These are phyloP conservation scores for Beaufortia kweichowensis DNA, from an alignment of 2,113 vertebrate species.

Conservation along the genomic window DNA sequence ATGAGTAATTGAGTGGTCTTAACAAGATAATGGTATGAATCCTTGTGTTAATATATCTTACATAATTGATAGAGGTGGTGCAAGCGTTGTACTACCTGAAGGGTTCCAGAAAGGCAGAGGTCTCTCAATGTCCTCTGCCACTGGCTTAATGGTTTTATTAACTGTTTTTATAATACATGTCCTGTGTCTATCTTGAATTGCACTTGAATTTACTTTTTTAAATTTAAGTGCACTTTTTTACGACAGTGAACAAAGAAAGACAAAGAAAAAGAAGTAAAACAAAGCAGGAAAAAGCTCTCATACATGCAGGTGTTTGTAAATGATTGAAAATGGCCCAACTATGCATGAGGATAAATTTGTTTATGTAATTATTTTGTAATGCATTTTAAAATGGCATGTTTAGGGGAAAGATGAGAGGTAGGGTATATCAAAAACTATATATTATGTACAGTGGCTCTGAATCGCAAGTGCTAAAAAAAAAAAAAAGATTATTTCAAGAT, in stretches of 20 bases:
- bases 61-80: conserved; percentile 85
- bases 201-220: too few species aligned
- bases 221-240: conserved; percentile 82
- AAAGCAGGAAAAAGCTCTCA: conserved; percentile 73
- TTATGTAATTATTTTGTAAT: conserved; percentile 99
- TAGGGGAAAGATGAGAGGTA: conserved; percentile 53
- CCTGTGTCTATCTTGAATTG: conserved; percentile 78
- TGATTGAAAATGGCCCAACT: conserved; percentile 90
- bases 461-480: too few species aligned
- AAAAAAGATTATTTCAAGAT: too few species aligned
- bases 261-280: conserved; percentile 80
- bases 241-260: conserved; percentile 24
- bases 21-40: conserved; percentile 77
- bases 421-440: conserved; percentile 63
- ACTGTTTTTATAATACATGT: conserved; percentile 88
- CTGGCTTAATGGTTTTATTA: conserved; percentile 80
- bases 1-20: conserved; percentile 70
- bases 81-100: conserved; percentile 76
- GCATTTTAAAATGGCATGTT: conserved; percentile 86
- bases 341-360: conserved; percentile 96
- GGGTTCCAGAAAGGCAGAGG: conserved; percentile 79
- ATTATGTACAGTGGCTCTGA: too few species aligned
- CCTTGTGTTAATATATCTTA: conserved; percentile 82
- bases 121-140: conserved; percentile 84
- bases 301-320: conserved; percentile 84